phyloP scores from a whole-genome alignment of 2,113 vertebrate species.

The Mohoua ochrocephala region DNA sequence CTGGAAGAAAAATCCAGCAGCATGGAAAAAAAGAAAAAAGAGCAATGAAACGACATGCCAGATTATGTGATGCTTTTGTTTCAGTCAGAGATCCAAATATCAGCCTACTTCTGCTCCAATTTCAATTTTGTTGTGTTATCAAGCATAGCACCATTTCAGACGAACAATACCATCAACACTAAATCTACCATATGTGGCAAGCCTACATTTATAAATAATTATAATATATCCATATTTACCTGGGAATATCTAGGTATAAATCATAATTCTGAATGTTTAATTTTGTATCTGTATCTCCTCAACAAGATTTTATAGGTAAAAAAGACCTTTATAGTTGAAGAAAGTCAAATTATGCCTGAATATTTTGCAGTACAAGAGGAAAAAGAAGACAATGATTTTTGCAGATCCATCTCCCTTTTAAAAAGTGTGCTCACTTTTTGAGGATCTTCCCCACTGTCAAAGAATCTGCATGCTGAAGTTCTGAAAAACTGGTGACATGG shows the following conservation, averaged over 20 bases:
- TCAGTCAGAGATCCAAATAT: background rate
- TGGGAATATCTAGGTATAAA: background rate
- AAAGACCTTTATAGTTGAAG: background rate
- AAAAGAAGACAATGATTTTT: background rate
- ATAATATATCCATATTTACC: background rate
- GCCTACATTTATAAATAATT: background rate
- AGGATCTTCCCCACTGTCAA: background rate
- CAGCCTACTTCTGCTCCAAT: background rate
- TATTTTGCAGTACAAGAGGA: background rate
- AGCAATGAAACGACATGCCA: background rate
- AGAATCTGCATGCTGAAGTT: background rate
- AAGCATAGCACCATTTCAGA: background rate
- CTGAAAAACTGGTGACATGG: background rate
- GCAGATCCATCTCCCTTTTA: background rate
- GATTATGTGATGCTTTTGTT: background rate
- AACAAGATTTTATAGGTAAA: background rate
- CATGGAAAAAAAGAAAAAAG: background rate
- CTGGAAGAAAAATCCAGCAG: background rate
- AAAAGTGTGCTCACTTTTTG: background rate
- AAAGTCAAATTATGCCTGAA: background rate
- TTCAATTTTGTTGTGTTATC: constrained; percentile 25
- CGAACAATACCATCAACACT: background rate
- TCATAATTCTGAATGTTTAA: background rate
- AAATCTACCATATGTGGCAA: background rate
- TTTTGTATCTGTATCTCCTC: background rate